Evolutionary conservation across 1,140 invertebrate species (phyloP).

Genomic region (Heliconius hermathena): DNA sequence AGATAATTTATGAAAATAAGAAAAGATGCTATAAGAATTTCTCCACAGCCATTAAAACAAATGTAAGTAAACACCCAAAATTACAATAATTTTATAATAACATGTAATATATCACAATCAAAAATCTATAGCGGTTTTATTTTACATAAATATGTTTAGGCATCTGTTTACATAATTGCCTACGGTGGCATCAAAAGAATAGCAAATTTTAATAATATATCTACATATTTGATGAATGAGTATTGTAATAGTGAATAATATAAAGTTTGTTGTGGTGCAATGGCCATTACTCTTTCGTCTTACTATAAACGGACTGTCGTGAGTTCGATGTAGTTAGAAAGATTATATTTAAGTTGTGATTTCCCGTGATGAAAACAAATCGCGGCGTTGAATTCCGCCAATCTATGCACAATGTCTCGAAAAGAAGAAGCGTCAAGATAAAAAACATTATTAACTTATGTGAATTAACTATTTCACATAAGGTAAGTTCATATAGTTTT

Average conservation of each 20-base stretch:
- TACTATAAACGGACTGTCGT: no score
- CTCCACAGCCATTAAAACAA: neutral
- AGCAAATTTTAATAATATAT: neutral
- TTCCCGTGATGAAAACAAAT: no score
- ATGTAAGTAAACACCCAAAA: neutral
- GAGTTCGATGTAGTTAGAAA: no score
- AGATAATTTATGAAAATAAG: neutral
- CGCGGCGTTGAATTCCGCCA: no score
- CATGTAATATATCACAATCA: neutral
- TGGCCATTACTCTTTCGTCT: no score
- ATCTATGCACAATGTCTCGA: no score
- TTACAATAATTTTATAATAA: constrained; percentile 7
- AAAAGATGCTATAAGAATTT: neutral
- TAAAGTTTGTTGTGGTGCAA: neutral
- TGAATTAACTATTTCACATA: no score
- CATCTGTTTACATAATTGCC: neutral
- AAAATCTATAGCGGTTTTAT: neutral
- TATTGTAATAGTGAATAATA: neutral
- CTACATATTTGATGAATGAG: neutral
- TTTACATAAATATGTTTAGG: neutral
- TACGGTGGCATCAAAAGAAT: constrained; percentile 21
- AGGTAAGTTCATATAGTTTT: no score
- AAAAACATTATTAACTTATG: no score
- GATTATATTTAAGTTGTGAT: no score
- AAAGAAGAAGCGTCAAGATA: no score